phyloP scores from a whole-genome alignment of 2,797 vertebrate species.

The Pogoniulus pusillus region DNA sequence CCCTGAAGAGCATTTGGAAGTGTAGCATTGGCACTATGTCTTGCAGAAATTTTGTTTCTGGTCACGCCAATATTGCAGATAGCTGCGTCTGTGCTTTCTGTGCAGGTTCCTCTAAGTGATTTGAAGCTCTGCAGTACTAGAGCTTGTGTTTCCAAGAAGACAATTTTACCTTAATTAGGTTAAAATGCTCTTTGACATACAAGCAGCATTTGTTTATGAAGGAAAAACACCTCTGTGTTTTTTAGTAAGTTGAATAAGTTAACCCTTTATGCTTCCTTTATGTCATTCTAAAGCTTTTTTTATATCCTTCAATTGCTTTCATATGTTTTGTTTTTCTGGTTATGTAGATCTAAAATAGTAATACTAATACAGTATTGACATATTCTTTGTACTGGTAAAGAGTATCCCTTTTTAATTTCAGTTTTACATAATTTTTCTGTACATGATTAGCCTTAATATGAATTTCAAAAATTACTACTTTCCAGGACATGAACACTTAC shows the following conservation, averaged over 20 bases:
- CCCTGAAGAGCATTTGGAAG: background rate
- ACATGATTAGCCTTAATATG: background rate
- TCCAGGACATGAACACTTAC: background rate
- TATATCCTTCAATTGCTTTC: background rate
- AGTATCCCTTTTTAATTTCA: background rate
- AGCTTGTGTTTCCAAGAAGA: background rate
- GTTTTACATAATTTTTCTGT: background rate
- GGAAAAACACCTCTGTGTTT: background rate
- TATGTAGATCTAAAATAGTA: background rate
- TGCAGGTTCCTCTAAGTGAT: background rate
- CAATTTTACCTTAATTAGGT: background rate
- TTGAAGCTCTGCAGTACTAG: background rate
- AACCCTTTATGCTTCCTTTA: background rate
- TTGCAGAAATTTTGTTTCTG: background rate
- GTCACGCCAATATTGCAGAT: background rate
- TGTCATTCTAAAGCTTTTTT: background rate
- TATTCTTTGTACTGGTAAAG: background rate
- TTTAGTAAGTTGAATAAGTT: background rate
- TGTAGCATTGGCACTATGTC: background rate
- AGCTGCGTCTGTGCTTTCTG: background rate
- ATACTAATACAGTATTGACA: background rate
- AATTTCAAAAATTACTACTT: background rate
- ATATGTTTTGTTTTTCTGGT: background rate
- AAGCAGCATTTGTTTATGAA: background rate
- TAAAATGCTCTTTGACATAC: background rate